Conservation (phyloP, 1,140 invertebrate genomes). For the Eurytemora carolleeae region DNA sequence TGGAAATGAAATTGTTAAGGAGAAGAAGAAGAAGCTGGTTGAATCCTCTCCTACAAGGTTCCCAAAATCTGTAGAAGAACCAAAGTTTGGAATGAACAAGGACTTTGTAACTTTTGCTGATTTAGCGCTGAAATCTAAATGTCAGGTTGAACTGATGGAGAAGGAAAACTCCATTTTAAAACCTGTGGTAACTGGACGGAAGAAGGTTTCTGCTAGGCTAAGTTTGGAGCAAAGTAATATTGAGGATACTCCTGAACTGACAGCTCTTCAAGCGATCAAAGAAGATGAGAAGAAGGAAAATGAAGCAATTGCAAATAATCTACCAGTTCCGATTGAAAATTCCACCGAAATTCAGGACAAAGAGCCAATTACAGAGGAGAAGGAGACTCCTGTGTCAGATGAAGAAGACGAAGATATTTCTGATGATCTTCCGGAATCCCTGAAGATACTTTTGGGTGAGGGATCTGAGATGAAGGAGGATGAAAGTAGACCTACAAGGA, state of each 20-base stretch:
- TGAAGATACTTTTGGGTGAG: background rate
- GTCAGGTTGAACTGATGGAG: background rate
- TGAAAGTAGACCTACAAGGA: background rate
- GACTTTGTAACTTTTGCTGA: background rate
- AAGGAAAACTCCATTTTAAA: too few species aligned
- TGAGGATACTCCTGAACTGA: background rate
- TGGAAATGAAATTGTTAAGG: background rate
- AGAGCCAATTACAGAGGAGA: background rate
- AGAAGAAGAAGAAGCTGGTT: background rate
- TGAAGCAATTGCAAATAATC: background rate
- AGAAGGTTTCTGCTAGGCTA: background rate
- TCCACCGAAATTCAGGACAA: background rate
- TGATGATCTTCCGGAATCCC: background rate
- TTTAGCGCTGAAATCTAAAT: background rate
- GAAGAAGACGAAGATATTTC: background rate
- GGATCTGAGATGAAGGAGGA: background rate
- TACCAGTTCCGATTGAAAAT: background rate
- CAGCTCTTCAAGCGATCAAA: background rate
- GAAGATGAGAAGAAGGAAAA: background rate
- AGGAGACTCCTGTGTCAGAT: background rate
- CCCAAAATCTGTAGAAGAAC: background rate
- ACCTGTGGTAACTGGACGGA: too few species aligned
- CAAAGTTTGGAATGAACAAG: background rate
- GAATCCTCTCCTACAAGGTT: background rate
- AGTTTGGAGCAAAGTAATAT: background rate